Evolutionary conservation across 2,797 vertebrate genomes (phyloP).

Genomic region (Anabas testudineus): DNA sequence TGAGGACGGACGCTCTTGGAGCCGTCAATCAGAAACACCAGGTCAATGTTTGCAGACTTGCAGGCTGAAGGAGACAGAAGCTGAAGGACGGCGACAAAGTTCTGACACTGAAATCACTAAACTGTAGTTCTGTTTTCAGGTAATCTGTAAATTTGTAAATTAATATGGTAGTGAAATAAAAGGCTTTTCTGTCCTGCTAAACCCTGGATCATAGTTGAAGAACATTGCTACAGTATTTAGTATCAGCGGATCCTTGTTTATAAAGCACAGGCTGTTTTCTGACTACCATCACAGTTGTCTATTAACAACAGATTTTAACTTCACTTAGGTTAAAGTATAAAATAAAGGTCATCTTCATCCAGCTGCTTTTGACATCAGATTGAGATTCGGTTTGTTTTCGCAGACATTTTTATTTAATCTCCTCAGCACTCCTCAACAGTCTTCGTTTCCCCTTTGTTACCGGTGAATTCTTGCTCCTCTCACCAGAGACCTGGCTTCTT

Average conservation of each 20-base stretch:
- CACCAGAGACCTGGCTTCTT: background rate
- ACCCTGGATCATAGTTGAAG: no score
- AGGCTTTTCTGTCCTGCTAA: no score
- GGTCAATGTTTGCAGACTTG: constrained; percentile 89
- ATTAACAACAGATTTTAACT: background rate
- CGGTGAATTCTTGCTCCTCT: no score
- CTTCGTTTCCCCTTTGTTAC: background rate
- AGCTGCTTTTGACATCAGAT: constrained; percentile 54
- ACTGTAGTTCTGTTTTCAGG: no score
- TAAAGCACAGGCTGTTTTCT: background rate
- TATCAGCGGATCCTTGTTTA: background rate
- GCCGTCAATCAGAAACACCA: constrained; percentile 94
- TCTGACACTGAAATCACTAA: background rate
- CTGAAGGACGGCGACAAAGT: no score
- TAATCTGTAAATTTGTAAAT: no score
- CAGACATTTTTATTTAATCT: constrained; percentile 32
- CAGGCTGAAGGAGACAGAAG: constrained; percentile 83
- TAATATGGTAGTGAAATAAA: no score
- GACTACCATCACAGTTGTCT: background rate
- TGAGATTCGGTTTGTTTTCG: constrained; percentile 10
- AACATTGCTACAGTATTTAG: background rate
- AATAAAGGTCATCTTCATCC: constrained; percentile 5
- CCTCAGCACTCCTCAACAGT: no score
- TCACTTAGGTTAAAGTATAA: no score
- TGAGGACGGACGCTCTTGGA: constrained; percentile 97